Evolutionary conservation across 2,113 vertebrate species (phyloP).

Genomic region (Indri indri): DNA sequence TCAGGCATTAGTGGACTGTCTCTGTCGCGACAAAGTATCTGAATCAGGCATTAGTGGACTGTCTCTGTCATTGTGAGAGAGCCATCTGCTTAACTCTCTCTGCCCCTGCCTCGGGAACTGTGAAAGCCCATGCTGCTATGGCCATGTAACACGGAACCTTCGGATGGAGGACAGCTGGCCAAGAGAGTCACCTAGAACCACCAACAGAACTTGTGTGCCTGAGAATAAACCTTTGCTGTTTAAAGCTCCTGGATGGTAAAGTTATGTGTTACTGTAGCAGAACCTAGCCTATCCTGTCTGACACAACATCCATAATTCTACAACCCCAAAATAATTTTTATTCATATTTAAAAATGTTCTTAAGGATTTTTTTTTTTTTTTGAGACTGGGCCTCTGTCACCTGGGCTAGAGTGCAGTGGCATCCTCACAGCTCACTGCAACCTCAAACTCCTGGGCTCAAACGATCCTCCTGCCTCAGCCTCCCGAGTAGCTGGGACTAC

Average conservation of each 20-base stretch:
- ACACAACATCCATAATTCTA: not conserved
- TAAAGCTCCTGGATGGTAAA: not conserved
- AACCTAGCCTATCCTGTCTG: not conserved
- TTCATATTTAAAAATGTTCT: not conserved
- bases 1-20: conserved; percentile 63
- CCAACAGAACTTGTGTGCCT: not conserved
- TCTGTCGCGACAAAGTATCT: conserved; percentile 63
- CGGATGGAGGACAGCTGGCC: not conserved
- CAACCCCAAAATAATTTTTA: not conserved
- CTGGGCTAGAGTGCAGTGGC: too few relatives aligned
- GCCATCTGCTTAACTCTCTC: conserved; percentile 11
- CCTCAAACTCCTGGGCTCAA: too few relatives aligned
- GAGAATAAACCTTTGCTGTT: not conserved
- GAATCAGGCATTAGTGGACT: conserved; percentile 65
- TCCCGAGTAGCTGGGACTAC: too few relatives aligned
- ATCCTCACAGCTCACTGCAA: too few relatives aligned
- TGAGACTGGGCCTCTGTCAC: too few relatives aligned
- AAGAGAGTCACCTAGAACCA: not conserved
- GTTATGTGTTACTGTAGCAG: not conserved
- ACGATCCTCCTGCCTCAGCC: too few relatives aligned
- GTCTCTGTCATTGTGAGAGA: conserved; percentile 37
- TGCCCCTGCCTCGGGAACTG: not conserved
- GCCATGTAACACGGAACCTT: not conserved
- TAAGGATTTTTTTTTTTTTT: not conserved
- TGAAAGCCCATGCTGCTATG: not conserved